Evolutionary conservation across 2,113 vertebrate species (phyloP), one percentile per base, ranked within the genome.

Genomic region (Oncorhynchus mykiss): DNA sequence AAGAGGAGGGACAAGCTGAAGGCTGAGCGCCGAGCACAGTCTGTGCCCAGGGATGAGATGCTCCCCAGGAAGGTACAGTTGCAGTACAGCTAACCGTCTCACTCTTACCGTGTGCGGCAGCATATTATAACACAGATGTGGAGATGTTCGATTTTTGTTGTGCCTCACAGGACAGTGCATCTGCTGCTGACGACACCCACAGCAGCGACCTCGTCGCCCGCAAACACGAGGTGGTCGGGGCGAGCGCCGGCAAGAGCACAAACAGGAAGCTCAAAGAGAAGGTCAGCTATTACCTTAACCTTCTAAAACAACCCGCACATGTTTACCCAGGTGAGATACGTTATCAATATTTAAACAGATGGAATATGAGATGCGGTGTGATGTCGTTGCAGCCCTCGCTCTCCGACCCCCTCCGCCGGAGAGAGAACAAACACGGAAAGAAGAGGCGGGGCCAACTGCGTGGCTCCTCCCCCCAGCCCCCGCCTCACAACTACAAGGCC

Each of bases 1-100:
- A 98, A 97, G 90, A 97, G 93, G 86, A 95, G 97, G 75, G 97
- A 99, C 75, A 96, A 89, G 78, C 93, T 98, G 83, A 99, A 96
- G 89, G 95, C 96, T 39, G 97, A 98, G 78, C 93, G 97, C 71
- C 88, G 97, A 80, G 96, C 97, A 67, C 97, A 97, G 92, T 99
- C 97, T 0, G 96, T 99, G n/a, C 97, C 97, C 60, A 92, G 97
- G 78, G 96, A 97, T 65, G 95, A 97, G 76, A 90, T 96, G 91
- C 92, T 96, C 18, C 94, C 72, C 57, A 86, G 82, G 45, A 94
- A 93, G 90, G 93, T 93, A 78, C 72, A 65, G 60, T 12, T 93
- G 77, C 70, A 65, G 34, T 12, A 14, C 20, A n/a, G 67, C 67
- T n/a, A 20, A 2, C 25, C 13, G 3, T 16, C 3, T 34, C 22